These are phyloP conservation scores for Tragelaphus buxtoni DNA, from an alignment of 2,113 vertebrate genomes.

Conservation along the genomic window DNA sequence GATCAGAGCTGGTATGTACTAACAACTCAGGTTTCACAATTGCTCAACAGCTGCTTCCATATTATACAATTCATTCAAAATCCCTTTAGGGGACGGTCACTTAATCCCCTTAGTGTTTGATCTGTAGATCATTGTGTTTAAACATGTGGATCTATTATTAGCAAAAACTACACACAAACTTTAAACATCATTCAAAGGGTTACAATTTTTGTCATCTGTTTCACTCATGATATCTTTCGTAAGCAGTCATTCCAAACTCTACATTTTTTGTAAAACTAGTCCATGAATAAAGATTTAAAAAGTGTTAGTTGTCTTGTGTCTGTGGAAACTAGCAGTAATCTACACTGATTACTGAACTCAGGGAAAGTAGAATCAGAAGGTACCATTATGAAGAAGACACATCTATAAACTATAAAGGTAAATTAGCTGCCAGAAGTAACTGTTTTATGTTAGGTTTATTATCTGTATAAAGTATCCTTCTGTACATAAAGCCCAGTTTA, in stretches of 20 bases:
- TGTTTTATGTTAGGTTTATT: slow-evolving; percentile 58
- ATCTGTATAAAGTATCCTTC: slow-evolving; percentile 58
- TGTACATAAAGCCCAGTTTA: slow-evolving; percentile 58
- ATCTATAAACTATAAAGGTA: slow-evolving; percentile 68
- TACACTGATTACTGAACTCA: slow-evolving; percentile 82
- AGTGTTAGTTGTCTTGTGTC: slow-evolving; percentile 78
- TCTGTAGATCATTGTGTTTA: background rate
- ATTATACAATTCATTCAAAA: background rate
- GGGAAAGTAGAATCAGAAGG: slow-evolving; percentile 77
- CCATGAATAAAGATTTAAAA: slow-evolving; percentile 83
- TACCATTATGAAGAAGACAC: slow-evolving; percentile 76
- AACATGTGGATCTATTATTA: background rate
- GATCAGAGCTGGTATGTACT: background rate
- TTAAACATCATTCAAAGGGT: slow-evolving; percentile 37
- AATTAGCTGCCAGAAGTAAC: slow-evolving; percentile 70
- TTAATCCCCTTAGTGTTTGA: slow-evolving; percentile 17
- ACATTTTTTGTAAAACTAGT: slow-evolving; percentile 78
- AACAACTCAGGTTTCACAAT: background rate
- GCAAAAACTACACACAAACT: background rate
- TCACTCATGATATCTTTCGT: slow-evolving; percentile 27
- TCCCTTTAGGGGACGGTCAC: background rate
- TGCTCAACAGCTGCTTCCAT: slow-evolving; percentile 1
- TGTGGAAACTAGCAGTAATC: slow-evolving; percentile 80
- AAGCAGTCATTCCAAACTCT: slow-evolving; percentile 62
- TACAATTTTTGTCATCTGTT: slow-evolving; percentile 40